These are phyloP conservation scores for Tinamus major DNA, from an alignment of 2,797 vertebrate species.

Conservation along the genomic window DNA sequence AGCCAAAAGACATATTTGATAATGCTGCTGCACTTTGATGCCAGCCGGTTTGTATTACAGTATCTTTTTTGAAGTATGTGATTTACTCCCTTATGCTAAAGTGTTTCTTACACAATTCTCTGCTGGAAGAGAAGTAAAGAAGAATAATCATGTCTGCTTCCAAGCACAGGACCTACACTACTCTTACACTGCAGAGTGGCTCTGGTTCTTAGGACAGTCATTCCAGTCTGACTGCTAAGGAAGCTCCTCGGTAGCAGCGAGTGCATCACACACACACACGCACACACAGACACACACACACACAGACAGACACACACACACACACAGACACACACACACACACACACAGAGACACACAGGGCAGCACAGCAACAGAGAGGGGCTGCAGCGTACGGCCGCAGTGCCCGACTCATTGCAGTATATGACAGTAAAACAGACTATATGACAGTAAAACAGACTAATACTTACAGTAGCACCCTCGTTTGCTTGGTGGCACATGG, in stretches of 20 bases:
- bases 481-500: background rate
- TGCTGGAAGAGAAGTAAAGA: background rate
- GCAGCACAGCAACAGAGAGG: accelerated
- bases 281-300: too few species aligned
- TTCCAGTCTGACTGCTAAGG: background rate
- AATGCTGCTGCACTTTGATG: background rate
- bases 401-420: background rate
- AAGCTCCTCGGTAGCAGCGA: background rate
- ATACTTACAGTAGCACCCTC: accelerated
- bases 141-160: background rate
- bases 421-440: background rate
- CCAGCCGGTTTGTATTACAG: background rate
- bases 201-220: accelerated
- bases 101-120: background rate
- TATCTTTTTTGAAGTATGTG: background rate
- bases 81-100: background rate
- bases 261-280: background rate
- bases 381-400: background rate
- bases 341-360: background rate
- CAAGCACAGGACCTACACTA: background rate
- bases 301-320: too few species aligned
- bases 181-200: background rate
- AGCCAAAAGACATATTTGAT: background rate
- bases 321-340: too few species aligned
- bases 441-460: background rate